Conservation (phyloP, 2,113 vertebrate species). For the Thalassarche chlororhynchos region DNA sequence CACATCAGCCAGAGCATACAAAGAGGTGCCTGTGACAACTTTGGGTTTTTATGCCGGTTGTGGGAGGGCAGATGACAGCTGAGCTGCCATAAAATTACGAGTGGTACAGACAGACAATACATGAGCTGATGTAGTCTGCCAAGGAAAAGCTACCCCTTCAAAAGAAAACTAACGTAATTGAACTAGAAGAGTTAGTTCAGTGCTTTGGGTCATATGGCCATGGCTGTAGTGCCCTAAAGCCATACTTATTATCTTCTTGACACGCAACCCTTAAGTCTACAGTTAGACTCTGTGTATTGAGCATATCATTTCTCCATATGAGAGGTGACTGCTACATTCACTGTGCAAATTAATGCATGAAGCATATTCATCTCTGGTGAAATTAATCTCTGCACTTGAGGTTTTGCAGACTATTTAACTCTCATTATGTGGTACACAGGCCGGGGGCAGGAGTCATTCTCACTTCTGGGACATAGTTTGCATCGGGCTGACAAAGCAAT, state of each 20-base stretch:
- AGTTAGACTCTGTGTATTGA: background rate
- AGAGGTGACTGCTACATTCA: background rate
- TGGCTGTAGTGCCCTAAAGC: background rate
- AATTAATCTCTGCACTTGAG: background rate
- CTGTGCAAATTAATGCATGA: background rate
- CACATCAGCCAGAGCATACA: background rate
- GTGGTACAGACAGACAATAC: background rate
- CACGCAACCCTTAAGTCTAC: background rate
- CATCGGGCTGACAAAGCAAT: background rate
- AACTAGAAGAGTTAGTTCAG: background rate
- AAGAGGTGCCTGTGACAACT: background rate
- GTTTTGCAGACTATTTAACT: background rate
- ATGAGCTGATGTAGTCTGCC: background rate
- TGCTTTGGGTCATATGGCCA: background rate
- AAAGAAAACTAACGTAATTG: background rate
- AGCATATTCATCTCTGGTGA: background rate
- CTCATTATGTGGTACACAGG: background rate
- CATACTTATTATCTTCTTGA: background rate
- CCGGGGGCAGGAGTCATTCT: background rate
- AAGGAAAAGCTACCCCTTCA: background rate
- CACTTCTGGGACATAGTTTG: background rate
- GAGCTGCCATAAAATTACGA: background rate
- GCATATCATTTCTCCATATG: background rate
- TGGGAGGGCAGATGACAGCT: background rate
- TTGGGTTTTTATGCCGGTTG: background rate